Evolutionary conservation across 2,888 invertebrate genomes (phyloP), one percentile per base, ranked within the genome.

Genomic region (Erebia epiphron): DNA sequence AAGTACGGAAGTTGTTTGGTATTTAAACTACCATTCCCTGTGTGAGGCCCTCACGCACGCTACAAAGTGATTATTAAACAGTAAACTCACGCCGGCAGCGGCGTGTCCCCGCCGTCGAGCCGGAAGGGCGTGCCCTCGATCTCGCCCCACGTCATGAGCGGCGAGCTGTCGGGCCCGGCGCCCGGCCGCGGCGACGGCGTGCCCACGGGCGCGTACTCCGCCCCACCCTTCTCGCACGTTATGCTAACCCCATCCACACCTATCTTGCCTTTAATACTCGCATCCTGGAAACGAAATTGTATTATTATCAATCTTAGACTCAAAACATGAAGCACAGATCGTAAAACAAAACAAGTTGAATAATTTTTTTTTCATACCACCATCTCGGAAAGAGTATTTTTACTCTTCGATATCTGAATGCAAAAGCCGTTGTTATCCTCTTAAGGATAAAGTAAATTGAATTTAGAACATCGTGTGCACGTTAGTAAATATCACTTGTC

Each of bases 91-190:
- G 94, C 94, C 7, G 95, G 95, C 60, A 97, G 84, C 0, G 98
- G 98, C 0, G 98, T 98, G 83, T 98, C 98, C 7, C 97, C 96
- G 0, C 97, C 98, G 83, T 99, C 99, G 46, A 99, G 93, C 49
- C 98, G 94, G 84, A 99, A 99, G 1, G 99, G 99, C 0, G 99
- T 99, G 21, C 99, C 98, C 85, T 99, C 99, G 70, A 99, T 98
- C 92, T 98, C 97, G 77, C 99, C 99, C 99, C 99, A 99, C 0
- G 99, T 99, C 99, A 99, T 99, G 73, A 99, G 93, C 1, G 99
- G 99, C 41, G 98, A 98, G 75, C 96, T 97, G 74, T 96, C 96
- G 2, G 94, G 92, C 0, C 86, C 92, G 67, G 95, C 95, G n/a
- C 96, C 97, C 0, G 99, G 99, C 56, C 96, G 95, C 1, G 99